Conservation (phyloP, 1,140 invertebrate genomes). For the Halesus radiatus region DNA sequence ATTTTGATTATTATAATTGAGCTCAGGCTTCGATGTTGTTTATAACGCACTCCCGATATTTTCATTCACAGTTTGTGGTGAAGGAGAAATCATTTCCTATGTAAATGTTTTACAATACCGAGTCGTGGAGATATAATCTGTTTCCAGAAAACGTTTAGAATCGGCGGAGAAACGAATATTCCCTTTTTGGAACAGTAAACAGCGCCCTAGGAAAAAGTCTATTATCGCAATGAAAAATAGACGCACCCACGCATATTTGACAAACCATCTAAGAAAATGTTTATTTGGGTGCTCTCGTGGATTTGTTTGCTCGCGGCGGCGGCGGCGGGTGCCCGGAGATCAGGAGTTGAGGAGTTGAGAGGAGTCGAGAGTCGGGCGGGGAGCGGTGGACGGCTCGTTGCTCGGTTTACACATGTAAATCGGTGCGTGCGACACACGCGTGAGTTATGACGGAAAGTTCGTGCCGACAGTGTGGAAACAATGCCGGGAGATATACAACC, state of each 20-base stretch:
- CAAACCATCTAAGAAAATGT: conserved; percentile 14
- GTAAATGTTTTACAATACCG: too few species aligned
- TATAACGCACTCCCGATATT: neutral
- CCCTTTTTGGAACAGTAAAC: too few species aligned
- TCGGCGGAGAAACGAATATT: too few species aligned
- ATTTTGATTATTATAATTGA: conserved; percentile 18
- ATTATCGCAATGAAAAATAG: neutral
- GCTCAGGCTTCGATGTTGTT: neutral
- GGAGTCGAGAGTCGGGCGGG: neutral
- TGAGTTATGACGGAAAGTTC: conserved; percentile 57
- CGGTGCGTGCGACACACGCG: conserved; percentile 56
- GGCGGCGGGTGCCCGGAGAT: neutral
- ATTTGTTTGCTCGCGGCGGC: conserved; percentile 1
- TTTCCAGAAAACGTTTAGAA: too few species aligned
- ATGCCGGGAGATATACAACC: conserved; percentile 53
- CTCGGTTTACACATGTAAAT: conserved; percentile 58
- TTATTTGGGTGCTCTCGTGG: conserved; percentile 3
- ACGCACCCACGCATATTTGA: neutral
- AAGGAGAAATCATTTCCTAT: too few species aligned
- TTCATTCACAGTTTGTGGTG: neutral
- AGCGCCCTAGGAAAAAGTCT: too few species aligned
- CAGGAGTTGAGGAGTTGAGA: too few species aligned
- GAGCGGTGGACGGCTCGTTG: neutral
- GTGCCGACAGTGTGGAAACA: conserved; percentile 57
- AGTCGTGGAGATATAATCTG: too few species aligned